These are phyloP conservation scores for Cancer borealis DNA, from an alignment of 2,888 invertebrate species.

Conservation along the genomic window DNA sequence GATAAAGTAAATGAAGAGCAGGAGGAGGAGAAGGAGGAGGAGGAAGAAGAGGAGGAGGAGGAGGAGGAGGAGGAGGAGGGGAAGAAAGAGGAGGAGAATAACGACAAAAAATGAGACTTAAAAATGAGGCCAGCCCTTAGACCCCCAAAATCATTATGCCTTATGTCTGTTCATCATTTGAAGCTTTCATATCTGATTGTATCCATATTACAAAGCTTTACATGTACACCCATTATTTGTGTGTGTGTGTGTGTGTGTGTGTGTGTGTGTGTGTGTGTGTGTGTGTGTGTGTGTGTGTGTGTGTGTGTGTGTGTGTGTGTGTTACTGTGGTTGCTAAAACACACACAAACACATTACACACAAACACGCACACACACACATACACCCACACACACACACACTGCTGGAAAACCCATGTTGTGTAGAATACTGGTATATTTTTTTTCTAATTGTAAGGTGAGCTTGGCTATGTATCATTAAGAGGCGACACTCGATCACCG, in stretches of 20 bases:
- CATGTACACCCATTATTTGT: neutral
- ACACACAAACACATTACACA: neutral
- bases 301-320: neutral
- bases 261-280: conserved; percentile 51
- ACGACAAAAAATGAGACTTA: neutral
- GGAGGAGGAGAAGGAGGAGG: neutral
- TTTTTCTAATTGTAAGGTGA: conserved; percentile 67
- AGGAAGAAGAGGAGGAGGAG: neutral
- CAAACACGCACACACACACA: neutral
- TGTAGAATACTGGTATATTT: conserved; percentile 13
- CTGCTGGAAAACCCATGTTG: neutral
- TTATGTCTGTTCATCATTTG: neutral
- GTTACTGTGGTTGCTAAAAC: neutral
- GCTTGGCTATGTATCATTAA: conserved; percentile 62
- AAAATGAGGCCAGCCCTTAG: conserved; percentile 1
- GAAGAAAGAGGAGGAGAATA: neutral
- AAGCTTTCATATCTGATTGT: neutral
- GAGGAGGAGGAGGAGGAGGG: neutral
- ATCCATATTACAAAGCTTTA: neutral
- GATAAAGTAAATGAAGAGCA: neutral
- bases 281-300: conserved; percentile 50
- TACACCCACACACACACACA: conserved; percentile 12
- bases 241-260: conserved; percentile 35
- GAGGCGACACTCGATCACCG: conserved; percentile 37
- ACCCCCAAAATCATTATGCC: neutral